Evolutionary conservation across 2,888 invertebrate species (phyloP).

Genomic region (Agelastica alni): DNA sequence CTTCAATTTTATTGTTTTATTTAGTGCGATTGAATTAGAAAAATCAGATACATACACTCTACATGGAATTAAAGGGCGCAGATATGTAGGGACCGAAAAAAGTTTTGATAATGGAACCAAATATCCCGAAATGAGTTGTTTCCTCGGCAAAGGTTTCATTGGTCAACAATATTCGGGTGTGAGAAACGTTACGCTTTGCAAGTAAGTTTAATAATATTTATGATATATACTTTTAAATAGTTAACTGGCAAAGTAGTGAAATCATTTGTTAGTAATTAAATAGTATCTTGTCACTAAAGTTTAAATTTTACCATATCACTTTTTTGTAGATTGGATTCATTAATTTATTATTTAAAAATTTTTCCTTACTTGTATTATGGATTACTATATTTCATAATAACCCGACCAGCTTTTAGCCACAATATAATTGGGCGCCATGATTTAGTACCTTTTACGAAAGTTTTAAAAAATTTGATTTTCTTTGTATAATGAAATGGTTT

Average conservation of each 20-base stretch:
- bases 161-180: constrained; percentile 63
- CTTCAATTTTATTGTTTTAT: constrained; percentile 31
- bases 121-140: constrained; percentile 68
- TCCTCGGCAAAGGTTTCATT: constrained; percentile 53
- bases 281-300: too few relatives aligned
- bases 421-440: too few relatives aligned
- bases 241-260: too few relatives aligned
- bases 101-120: constrained; percentile 74
- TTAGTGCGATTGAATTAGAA: constrained; percentile 55
- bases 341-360: not conserved
- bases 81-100: constrained; percentile 64
- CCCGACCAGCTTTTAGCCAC: too few relatives aligned
- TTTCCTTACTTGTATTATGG: not conserved
- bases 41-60: constrained; percentile 51
- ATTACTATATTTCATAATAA: too few relatives aligned
- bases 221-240: too few relatives aligned
- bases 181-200: constrained; percentile 73
- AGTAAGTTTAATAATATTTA: constrained; percentile 46
- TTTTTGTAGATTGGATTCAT: too few relatives aligned
- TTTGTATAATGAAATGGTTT: too few relatives aligned
- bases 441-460: too few relatives aligned
- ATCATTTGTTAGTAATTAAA: too few relatives aligned
- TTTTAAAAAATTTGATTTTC: too few relatives aligned
- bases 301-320: too few relatives aligned
- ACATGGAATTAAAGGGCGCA: constrained; percentile 60